These are phyloP conservation scores for Egretta garzetta DNA, from an alignment of 2,113 vertebrate species.

Conservation along the genomic window DNA sequence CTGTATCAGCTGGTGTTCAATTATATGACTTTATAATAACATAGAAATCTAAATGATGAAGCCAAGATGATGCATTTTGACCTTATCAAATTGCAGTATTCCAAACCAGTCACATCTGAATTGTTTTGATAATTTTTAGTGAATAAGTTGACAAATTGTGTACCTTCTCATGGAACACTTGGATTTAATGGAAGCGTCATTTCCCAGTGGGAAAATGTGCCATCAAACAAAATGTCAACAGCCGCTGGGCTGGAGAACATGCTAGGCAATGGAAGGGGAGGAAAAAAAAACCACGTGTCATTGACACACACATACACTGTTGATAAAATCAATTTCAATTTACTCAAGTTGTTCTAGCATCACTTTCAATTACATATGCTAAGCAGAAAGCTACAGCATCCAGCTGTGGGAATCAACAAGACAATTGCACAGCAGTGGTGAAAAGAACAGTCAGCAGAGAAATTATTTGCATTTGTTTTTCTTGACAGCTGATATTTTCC, in stretches of 20 bases:
- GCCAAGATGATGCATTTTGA: neutral
- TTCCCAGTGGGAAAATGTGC: conserved; percentile 12
- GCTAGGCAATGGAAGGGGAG: conserved; percentile 11
- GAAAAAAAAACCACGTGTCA: neutral
- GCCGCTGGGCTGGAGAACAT: conserved; percentile 23
- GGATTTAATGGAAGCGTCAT: neutral
- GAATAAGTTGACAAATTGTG: conserved; percentile 13
- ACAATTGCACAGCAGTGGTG: conserved; percentile 26
- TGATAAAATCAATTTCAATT: conserved; percentile 50
- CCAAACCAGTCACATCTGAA: neutral
- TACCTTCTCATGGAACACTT: conserved; percentile 20
- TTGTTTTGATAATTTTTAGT: conserved; percentile 13
- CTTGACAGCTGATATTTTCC: conserved; percentile 66
- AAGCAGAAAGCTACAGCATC: conserved; percentile 55
- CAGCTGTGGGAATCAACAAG: conserved; percentile 66
- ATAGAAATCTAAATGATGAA: neutral
- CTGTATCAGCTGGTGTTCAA: neutral
- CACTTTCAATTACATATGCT: conserved; percentile 27
- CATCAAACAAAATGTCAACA: conserved; percentile 23
- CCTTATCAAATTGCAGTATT: neutral
- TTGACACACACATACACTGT: neutral
- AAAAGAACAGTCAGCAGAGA: conserved; percentile 52
- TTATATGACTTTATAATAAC: neutral
- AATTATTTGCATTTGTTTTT: conserved; percentile 45
- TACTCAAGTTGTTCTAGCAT: conserved; percentile 46